Evolutionary conservation across 1,140 invertebrate genomes (phyloP), one percentile per base, ranked within the genome.

Genomic region (Drosophila bifasciata): DNA sequence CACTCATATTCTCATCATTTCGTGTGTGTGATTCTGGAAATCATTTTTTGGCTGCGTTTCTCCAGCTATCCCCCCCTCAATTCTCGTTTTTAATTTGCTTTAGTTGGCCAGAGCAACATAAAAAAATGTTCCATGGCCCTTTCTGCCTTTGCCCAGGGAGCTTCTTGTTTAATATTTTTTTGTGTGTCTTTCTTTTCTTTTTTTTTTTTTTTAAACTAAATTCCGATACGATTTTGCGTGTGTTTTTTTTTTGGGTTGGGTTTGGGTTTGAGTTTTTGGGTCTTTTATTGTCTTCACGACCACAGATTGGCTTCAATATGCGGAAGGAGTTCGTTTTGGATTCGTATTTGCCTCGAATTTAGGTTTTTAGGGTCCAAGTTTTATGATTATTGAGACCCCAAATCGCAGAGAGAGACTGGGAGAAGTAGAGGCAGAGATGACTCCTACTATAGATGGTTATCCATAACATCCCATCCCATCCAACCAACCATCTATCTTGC

Each of bases 281-380:
- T 51, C 70, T 83, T 83, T 88, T 88, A 88, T 83, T 83, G 79
- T 89, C 75, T 89, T 83, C 75, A 73, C 75, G 80, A 79, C 79
- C 79, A 73, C 84, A 83, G 78, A 83, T 79, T 86, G 83, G 75
- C 71, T 88, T 81, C 67, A 85, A 84, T 72, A 71, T 70, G 59
- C 50, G 66, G 8, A 23, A 73, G 58, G 51, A 69, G 60, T 77
- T 44, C 50, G 51, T 45, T 25, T 16, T 60, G 44, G 58, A 50
- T 53, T 44, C 68, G 19, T 2, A n/a, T n/a, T n/a, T n/a, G n/a
- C n/a, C n/a, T n/a, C n/a, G 64, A 74, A 74, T 62, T 86, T 83
- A 76, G 69, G 69, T 81, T 86, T 76, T 68, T 69, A 69, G 66
- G 63, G 62, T 41, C 63, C 71, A 46, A 46, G 78, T 75, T 86